Conservation (phyloP, 2,888 invertebrate genomes). For the Idaea straminata region DNA sequence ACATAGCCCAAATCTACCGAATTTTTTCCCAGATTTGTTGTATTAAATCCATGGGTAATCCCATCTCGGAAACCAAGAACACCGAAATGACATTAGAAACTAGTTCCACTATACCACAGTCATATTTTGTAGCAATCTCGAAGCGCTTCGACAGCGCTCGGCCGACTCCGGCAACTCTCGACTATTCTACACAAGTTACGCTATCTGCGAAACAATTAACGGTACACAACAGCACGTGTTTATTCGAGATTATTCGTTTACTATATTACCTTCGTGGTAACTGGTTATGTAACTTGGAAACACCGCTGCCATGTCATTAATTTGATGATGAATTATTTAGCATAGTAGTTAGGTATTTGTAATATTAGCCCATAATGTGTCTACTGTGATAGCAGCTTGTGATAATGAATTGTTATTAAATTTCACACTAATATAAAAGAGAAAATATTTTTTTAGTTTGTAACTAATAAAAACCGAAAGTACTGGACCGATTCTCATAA, state of each 20-base stretch:
- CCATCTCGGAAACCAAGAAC: conserved; percentile 6
- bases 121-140: conserved; percentile 9
- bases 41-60: not conserved
- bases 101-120: not conserved
- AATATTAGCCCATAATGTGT: not conserved
- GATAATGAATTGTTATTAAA: not conserved
- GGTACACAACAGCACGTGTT: not conserved
- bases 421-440: too few species aligned
- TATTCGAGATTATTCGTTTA: not conserved
- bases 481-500: too few species aligned
- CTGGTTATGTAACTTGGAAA: not conserved
- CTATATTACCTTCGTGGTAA: not conserved
- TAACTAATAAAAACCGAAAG: too few species aligned
- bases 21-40: not conserved
- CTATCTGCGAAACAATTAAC: not conserved
- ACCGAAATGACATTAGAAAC: conserved; percentile 2
- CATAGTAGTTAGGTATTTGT: not conserved
- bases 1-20: not conserved
- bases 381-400: not conserved
- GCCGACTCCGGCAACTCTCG: conserved; percentile 5
- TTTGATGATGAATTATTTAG: not conserved
- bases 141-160: not conserved
- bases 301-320: not conserved
- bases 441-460: too few species aligned
- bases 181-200: conserved; percentile 13